Conservation (phyloP, 2,888 invertebrate species). For the Ophion slaviceki region DNA sequence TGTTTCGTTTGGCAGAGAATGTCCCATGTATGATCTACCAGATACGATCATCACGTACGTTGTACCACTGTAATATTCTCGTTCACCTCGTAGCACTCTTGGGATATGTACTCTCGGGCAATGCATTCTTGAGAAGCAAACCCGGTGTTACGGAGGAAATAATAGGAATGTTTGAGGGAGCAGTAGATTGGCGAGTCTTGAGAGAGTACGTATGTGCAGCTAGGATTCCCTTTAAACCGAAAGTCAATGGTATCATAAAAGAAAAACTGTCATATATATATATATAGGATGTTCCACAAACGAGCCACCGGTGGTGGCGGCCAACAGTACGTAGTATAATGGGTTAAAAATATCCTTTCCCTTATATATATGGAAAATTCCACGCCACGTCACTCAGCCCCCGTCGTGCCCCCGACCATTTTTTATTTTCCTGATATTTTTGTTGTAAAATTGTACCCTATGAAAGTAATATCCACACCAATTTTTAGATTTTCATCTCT, state of each 20-base stretch:
- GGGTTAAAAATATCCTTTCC: too few relatives aligned
- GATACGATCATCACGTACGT: slow-evolving; percentile 7
- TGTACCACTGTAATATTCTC: slow-evolving; percentile 22
- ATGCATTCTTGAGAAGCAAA: slow-evolving; percentile 52
- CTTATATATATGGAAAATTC: too few relatives aligned
- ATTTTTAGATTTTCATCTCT: too few relatives aligned
- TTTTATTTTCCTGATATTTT: too few relatives aligned
- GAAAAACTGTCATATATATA: background rate
- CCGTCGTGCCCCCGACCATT: too few relatives aligned
- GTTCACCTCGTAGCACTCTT: slow-evolving; percentile 20
- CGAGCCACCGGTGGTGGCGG: too few relatives aligned
- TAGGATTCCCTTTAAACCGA: slow-evolving; percentile 32
- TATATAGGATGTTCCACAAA: too few relatives aligned
- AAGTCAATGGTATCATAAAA: slow-evolving; percentile 24
- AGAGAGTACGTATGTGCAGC: background rate
- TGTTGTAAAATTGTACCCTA: too few relatives aligned
- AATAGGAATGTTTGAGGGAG: slow-evolving; percentile 30
- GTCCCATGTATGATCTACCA: background rate
- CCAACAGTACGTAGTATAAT: too few relatives aligned
- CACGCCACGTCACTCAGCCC: too few relatives aligned
- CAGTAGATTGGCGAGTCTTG: background rate
- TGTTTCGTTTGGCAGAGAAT: background rate
- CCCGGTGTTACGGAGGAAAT: background rate
- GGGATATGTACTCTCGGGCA: slow-evolving; percentile 17
- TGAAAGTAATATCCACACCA: too few relatives aligned